Conservation (phyloP, 1,140 invertebrate species). For the Melipona quadrifasciata region DNA sequence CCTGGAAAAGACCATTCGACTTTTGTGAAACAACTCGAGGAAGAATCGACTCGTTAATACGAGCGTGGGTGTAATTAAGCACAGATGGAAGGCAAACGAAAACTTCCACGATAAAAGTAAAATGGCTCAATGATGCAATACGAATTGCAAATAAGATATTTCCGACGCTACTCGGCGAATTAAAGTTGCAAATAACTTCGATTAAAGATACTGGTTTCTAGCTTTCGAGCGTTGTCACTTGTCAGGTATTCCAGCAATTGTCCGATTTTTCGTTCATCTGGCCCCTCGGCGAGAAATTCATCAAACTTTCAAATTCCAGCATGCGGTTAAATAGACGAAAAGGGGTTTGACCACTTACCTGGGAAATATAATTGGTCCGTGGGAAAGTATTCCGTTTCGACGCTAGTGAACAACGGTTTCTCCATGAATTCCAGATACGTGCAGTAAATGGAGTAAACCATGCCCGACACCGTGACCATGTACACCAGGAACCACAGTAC, state of each 20-base stretch:
- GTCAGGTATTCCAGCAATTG: background rate
- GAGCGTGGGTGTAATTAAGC: background rate
- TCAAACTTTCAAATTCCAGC: background rate
- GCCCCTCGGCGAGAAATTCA: too few species aligned
- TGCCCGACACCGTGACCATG: conserved; percentile 37
- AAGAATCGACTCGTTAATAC: background rate
- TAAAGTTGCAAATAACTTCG: background rate
- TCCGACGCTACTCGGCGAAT: too few species aligned
- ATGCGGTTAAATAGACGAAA: background rate
- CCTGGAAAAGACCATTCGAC: conserved; percentile 55
- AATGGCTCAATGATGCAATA: too few species aligned
- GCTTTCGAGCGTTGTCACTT: too few species aligned
- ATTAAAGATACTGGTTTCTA: too few species aligned
- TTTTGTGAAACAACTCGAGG: background rate
- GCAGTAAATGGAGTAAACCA: conserved; percentile 57
- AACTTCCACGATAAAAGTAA: background rate
- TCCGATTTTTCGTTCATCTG: too few species aligned
- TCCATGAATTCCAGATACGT: conserved; percentile 53
- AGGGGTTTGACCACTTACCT: conserved; percentile 47
- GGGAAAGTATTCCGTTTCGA: conserved; percentile 67
- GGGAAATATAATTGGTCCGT: conserved; percentile 64
- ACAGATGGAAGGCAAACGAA: background rate
- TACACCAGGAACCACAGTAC: conserved; percentile 68
- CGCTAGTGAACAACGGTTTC: conserved; percentile 61
- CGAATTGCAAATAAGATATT: too few species aligned